Evolutionary conservation across 2,113 vertebrate genomes (phyloP).

Genomic region (Zosterops pallidus): DNA sequence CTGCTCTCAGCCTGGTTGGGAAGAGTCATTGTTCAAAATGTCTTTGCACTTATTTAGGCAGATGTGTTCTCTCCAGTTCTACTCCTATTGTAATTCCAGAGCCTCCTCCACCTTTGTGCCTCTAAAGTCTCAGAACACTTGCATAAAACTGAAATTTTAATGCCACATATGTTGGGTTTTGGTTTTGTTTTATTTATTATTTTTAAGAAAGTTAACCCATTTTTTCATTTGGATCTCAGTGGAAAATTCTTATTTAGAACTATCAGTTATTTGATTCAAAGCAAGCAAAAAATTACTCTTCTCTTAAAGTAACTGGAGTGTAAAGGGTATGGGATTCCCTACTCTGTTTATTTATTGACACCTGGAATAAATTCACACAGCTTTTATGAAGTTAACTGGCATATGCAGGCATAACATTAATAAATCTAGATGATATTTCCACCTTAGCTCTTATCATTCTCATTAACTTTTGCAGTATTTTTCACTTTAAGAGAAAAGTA

Average conservation of each 20-base stretch:
- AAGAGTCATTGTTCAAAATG: neutral
- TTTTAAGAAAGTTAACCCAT: neutral
- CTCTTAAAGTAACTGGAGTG: neutral
- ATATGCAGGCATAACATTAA: neutral
- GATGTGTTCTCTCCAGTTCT: neutral
- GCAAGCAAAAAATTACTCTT: neutral
- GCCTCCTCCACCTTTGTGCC: rapidly evolving
- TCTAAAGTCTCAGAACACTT: neutral
- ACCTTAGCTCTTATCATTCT: neutral
- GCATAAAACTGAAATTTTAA: neutral
- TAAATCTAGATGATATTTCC: neutral
- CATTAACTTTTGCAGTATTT: neutral
- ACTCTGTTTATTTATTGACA: neutral
- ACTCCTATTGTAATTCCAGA: neutral
- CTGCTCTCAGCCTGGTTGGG: neutral
- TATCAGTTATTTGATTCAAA: neutral
- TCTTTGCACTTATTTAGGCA: neutral
- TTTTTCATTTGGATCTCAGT: neutral
- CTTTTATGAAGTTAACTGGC: neutral
- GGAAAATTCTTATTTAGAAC: neutral
- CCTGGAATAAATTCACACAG: neutral
- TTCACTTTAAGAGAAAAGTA: neutral
- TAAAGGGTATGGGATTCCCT: neutral
- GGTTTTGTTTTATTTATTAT: neutral
- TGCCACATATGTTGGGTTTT: rapidly evolving